phyloP scores from a whole-genome alignment of 1,140 invertebrate species.

The Pygmarrhopalites habei region DNA sequence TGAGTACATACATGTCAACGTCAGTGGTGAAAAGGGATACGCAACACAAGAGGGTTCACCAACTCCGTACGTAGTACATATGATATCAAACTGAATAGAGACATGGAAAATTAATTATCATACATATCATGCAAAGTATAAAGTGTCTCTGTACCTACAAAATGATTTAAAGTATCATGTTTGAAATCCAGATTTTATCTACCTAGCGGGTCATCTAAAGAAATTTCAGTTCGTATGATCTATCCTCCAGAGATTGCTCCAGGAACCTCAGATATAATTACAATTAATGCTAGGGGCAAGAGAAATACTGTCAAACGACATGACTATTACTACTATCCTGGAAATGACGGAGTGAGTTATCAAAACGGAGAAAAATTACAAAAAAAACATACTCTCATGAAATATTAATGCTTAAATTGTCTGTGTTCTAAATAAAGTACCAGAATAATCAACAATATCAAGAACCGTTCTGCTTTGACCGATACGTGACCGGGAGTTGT shows the following conservation, averaged over 20 bases:
- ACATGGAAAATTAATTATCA: too few relatives aligned
- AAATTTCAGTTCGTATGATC: conserved; percentile 10
- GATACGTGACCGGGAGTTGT: conserved; percentile 32
- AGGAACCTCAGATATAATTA: background rate
- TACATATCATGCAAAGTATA: background rate
- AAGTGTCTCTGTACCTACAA: background rate
- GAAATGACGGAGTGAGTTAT: conserved; percentile 10
- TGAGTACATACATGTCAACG: conserved; percentile 15
- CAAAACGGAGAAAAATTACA: too few relatives aligned
- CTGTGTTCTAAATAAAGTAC: too few relatives aligned
- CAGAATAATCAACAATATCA: conserved; percentile 6
- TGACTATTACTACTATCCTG: conserved; percentile 12
- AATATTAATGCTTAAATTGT: too few relatives aligned
- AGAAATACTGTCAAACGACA: conserved; percentile 21
- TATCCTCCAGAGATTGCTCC: background rate
- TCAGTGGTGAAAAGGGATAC: conserved; percentile 7
- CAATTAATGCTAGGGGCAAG: conserved; percentile 11
- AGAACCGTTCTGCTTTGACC: conserved; percentile 24
- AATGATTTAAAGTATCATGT: background rate
- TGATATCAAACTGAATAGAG: too few relatives aligned
- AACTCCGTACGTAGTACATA: background rate
- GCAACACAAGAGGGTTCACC: background rate
- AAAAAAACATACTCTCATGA: too few relatives aligned
- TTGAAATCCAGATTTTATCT: conserved; percentile 5
- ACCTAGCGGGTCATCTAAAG: conserved; percentile 4